These are phyloP conservation scores for Rhinogobio ventralis DNA, from an alignment of 2,797 vertebrate species.

Conservation along the genomic window DNA sequence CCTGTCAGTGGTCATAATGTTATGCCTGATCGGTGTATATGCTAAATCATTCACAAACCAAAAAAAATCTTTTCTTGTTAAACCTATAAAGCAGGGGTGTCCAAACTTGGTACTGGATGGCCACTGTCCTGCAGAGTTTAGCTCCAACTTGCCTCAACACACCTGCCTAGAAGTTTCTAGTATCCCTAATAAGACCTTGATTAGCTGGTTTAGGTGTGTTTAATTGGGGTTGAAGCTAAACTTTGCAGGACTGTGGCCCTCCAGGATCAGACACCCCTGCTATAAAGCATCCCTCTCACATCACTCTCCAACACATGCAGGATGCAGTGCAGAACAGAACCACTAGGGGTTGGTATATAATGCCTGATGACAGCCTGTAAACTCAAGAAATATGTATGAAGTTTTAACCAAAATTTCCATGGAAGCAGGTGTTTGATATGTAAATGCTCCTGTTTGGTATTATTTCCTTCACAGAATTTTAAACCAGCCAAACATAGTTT, in stretches of 20 bases:
- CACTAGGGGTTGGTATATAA: neutral
- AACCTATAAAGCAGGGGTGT: neutral
- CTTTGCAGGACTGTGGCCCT: no score
- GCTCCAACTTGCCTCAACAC: no score
- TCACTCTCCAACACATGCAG: neutral
- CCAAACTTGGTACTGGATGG: no score
- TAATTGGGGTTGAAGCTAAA: no score
- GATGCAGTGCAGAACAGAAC: neutral
- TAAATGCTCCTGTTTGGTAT: neutral
- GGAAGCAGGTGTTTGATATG: neutral
- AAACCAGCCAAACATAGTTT: neutral
- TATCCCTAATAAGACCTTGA: no score
- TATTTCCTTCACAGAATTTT: neutral
- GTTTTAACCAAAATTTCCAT: neutral
- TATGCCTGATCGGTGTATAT: no score
- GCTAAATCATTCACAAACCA: neutral
- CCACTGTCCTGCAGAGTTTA: no score
- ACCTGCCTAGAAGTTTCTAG: no score
- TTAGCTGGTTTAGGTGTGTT: no score
- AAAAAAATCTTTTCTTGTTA: neutral
- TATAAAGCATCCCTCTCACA: no score
- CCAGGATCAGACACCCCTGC: no score
- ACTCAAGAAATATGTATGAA: neutral
- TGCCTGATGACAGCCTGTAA: neutral
- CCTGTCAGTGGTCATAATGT: no score